Percentiles rank a stretch among this genome's conserved stretches.
These are phyloP conservation scores for Drosophila pallidifrons DNA, from an alignment of 1,140 invertebrate species.

Conservation along the genomic window DNA sequence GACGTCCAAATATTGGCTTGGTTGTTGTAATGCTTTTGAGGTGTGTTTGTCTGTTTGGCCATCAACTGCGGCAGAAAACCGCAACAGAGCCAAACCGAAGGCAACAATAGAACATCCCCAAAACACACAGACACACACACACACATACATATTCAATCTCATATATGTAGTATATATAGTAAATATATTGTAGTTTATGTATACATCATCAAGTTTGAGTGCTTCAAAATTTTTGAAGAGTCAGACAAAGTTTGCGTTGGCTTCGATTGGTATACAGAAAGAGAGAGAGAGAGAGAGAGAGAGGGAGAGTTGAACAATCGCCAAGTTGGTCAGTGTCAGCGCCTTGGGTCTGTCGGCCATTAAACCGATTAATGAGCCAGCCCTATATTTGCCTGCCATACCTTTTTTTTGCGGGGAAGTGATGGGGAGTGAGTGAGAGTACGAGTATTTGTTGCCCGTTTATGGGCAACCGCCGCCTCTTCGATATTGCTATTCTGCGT, in stretches of 20 bases:
- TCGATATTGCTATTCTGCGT: constrained; percentile 38
- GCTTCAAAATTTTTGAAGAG: constrained; percentile 42
- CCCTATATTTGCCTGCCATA: constrained; percentile 67
- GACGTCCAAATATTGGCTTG: constrained; percentile 77
- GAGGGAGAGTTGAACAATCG: constrained; percentile 45
- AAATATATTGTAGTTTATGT: neutral
- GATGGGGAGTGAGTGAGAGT: constrained; percentile 1
- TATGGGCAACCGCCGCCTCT: constrained; percentile 15
- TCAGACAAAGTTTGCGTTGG: no score
- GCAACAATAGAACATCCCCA: constrained; percentile 20
- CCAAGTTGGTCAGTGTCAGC: constrained; percentile 44
- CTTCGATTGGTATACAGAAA: neutral
- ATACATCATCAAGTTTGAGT: neutral
- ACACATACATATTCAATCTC: neutral
- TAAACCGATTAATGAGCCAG: constrained; percentile 79
- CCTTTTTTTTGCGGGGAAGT: constrained; percentile 29
- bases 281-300: neutral
- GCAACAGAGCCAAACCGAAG: constrained; percentile 32
- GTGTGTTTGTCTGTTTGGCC: constrained; percentile 73
- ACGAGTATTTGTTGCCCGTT: constrained; percentile 17
- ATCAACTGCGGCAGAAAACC: constrained; percentile 39
- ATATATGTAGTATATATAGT: neutral
- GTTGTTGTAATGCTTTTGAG: constrained; percentile 68
- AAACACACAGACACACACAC: neutral
- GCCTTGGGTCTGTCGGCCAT: constrained; percentile 47